These are phyloP conservation scores for Cyanoderma ruficeps DNA, from an alignment of 2,113 vertebrate species.

Conservation along the genomic window DNA sequence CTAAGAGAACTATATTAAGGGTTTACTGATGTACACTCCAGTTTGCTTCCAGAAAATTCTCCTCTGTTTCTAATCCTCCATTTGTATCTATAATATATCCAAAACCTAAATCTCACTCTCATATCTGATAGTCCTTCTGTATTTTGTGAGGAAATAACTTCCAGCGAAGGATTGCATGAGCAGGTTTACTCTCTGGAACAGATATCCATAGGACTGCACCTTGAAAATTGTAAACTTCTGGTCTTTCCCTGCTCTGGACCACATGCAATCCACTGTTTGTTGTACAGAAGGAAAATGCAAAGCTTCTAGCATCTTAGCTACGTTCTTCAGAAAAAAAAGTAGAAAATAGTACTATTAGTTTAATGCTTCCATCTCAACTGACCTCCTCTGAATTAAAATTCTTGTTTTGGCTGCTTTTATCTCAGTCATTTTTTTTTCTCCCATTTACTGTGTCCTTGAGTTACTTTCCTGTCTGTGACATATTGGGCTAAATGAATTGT, in stretches of 20 bases:
- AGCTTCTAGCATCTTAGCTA: not conserved
- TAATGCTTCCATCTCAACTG: not conserved
- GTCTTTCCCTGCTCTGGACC: not conserved
- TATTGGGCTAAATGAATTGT: not conserved
- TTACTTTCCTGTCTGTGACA: not conserved
- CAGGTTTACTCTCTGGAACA: not conserved
- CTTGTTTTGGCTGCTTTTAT: not conserved
- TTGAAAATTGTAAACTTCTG: not conserved
- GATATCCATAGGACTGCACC: not conserved
- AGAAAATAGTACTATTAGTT: not conserved
- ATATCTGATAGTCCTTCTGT: not conserved
- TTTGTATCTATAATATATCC: not conserved
- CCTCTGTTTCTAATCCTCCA: not conserved
- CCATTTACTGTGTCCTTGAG: not conserved
- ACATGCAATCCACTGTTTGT: not conserved
- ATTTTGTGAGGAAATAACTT: not conserved
- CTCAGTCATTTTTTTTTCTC: not conserved
- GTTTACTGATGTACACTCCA: not conserved
- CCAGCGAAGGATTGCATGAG: not conserved
- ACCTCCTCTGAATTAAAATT: not conserved
- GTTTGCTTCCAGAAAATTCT: not conserved
- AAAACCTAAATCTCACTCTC: not conserved
- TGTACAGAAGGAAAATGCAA: not conserved
- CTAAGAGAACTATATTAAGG: not conserved
- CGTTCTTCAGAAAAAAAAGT: not conserved